Evolutionary conservation across 2,888 invertebrate genomes (phyloP), one percentile per base, ranked within the genome.

Genomic region (Spilarctia lutea): DNA sequence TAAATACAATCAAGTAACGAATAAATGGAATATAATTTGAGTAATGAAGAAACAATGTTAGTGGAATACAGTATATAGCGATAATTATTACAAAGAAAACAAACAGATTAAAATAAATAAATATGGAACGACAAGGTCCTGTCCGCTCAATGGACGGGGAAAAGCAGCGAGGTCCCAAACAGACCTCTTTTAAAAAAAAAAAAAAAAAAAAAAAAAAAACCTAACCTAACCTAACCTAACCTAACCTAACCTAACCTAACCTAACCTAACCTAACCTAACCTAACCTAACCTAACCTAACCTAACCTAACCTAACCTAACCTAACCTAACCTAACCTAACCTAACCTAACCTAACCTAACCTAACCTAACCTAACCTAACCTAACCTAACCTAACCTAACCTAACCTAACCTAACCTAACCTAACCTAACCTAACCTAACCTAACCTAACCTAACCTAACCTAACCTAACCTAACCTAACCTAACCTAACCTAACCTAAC

Each of bases 391-490:
- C 78, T 75, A 75, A 78, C 75, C 78, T 75, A 75, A 78, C 75
- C 79, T 74, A 76, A 76, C 75, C 76, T 78, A 78, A 78, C 78
- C 78, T 78, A 80, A 78, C 78, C 80, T 76, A 81, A 81, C 79
- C 79, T 79, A 81, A 79, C 81, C 79, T 81, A 79, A 81, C 79
- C 79, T 79, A 81, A 79, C 79, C 79, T 80, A 81, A 81, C 81
- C 80, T 80, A 80, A 79, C 80, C 80, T 80, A 80, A 80, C 80
- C 75, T 80, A 81, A 80, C 83, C 81, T 81, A 81, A 79, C 79
- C 83, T 79, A 78, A 77, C 76, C 80, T 80, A 76, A 80, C 81
- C 79, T 81, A 81, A 79, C 79, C 80, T 75, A 79, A 81, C 77
- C 81, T 81, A 77, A 78, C 76, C 77, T 79, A 80, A 80, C 81